Base-by-base conservation (phyloP, 2,797 vertebrate genomes). In the Odontamblyopus rebecca region DNA sequence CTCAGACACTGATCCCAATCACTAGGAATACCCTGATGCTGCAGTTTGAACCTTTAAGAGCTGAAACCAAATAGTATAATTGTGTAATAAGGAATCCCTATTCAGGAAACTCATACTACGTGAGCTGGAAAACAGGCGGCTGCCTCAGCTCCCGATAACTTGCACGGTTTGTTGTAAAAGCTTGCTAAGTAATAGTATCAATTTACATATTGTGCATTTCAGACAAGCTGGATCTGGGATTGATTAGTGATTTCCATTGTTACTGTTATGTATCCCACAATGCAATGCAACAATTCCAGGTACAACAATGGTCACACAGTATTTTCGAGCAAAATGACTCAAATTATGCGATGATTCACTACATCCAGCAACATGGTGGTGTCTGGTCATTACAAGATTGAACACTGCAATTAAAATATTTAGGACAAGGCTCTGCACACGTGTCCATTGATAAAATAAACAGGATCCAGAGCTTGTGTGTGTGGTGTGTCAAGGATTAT, bases 61-160 rank as follows among this genome's bases (percentile, higher is more conserved):
- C 80, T 87, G 90, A 90, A 93, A 92, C 91, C 82, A 79, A 89
- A 92, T 89, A 90, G 84, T 82, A 86, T 93, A 91, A 92, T 91
- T 54, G 76, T 79, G 86, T 86, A 89, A 91, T 89, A 79, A 88
- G 87, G 87, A 84, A 83, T 87, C 82, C 86, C 90, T 90, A 88
- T 89, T 82, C 85, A 87, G 87, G 88, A 92, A 91, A 91, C 86
- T 82, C 61, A 62, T 62, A 62, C 61, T 70, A 82, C 73, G 82
- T 75, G 69, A 84, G 80, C 78, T 70, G 91, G 89, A 90, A 91
- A 91, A 84, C 83, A 88, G 88, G 86, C 88, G 69, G 18, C 85
- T 74, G 75, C 77, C 73, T 75, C 48, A 5, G 12, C 59, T 66
- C 78, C 78, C 79, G 85, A 89, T 89, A 86, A 77, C 80, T 88